phyloP scores from a whole-genome alignment of 2,113 vertebrate species.

The Pomatostomus ruficeps region DNA sequence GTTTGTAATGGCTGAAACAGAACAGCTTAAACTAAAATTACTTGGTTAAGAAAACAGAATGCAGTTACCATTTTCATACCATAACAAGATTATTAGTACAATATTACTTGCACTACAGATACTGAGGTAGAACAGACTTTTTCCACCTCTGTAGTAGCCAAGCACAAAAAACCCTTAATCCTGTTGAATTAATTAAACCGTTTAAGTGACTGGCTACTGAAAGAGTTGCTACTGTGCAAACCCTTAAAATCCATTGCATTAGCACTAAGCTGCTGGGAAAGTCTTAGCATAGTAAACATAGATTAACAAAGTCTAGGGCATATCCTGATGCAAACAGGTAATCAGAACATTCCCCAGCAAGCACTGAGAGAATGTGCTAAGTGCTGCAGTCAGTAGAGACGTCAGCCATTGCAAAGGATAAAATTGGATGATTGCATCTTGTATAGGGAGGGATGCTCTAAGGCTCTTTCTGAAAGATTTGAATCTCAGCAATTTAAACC shows the following conservation, averaged over 20 bases:
- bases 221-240: neutral
- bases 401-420: too few relatives aligned
- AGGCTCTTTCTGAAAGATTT: neutral
- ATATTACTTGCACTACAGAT: neutral
- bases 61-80: neutral
- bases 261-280: slow-evolving; percentile 19
- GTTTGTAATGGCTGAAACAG: neutral
- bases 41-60: neutral
- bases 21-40: neutral
- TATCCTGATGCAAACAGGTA: neutral
- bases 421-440: neutral
- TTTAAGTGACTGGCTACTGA: neutral
- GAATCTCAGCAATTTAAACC: neutral
- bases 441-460: neutral
- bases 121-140: neutral
- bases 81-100: neutral
- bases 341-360: neutral
- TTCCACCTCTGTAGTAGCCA: neutral
- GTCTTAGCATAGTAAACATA: neutral
- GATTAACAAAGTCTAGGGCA: slow-evolving; percentile 9
- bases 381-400: neutral
- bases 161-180: neutral
- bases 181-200: neutral
- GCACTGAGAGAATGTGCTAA: neutral
- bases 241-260: slow-evolving; percentile 15